Conservation (phyloP, 2,113 vertebrate genomes). For the Macquaria ambigua region DNA sequence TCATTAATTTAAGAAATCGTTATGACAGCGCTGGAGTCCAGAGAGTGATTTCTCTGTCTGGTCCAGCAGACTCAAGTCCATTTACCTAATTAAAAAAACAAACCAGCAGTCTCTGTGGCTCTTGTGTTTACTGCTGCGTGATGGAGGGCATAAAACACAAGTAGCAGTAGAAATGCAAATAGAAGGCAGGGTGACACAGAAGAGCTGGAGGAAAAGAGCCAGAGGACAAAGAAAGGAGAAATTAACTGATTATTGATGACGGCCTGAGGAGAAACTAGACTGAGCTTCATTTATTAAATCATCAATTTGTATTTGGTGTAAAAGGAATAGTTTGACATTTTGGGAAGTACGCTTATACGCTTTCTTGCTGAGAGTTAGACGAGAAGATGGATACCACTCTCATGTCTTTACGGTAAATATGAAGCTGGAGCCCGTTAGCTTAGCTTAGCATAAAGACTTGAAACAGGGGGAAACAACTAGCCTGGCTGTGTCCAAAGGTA, state of each 20-base stretch:
- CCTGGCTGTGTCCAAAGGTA: neutral
- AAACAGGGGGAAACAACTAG: neutral
- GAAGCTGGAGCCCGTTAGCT: neutral
- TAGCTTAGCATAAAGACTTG: neutral
- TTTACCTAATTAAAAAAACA: constrained; percentile 80
- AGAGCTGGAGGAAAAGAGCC: constrained; percentile 18
- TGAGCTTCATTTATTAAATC: neutral
- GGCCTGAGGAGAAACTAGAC: neutral
- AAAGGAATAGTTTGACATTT: constrained; percentile 3
- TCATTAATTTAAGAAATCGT: constrained; percentile 71
- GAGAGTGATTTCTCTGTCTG: constrained; percentile 76
- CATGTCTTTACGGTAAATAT: neutral
- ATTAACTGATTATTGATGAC: neutral
- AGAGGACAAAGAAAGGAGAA: constrained; percentile 56
- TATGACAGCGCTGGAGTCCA: constrained; percentile 68
- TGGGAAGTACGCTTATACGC: neutral
- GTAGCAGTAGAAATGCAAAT: constrained; percentile 57
- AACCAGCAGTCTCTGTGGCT: constrained; percentile 47
- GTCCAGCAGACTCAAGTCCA: constrained; percentile 70
- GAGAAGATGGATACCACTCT: neutral
- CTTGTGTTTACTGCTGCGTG: constrained; percentile 72
- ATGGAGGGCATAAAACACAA: constrained; percentile 59
- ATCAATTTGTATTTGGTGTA: neutral
- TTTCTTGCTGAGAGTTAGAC: neutral
- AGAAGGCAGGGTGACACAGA: constrained; percentile 37